These are phyloP conservation scores for Paramacrobiotus metropolitanus DNA, from an alignment of 1,140 invertebrate species.

Conservation along the genomic window DNA sequence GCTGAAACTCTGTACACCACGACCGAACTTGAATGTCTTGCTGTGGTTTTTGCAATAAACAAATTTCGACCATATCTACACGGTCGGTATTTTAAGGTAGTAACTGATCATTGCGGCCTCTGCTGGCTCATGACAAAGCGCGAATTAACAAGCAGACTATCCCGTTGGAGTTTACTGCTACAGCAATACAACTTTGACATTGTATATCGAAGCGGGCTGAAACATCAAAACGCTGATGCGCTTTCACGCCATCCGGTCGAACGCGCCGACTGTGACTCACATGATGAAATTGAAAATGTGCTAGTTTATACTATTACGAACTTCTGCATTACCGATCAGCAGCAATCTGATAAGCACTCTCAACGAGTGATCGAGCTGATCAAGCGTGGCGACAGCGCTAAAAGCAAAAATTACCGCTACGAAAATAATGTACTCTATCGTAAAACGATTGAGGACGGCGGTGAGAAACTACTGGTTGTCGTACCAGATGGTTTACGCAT, in stretches of 20 bases:
- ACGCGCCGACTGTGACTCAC: too few species aligned
- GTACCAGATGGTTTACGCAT: not conserved
- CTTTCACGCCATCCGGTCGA: conserved; percentile 12
- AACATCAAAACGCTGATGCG: conserved; percentile 15
- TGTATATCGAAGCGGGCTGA: conserved; percentile 11
- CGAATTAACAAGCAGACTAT: conserved; percentile 13
- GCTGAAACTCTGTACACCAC: conserved; percentile 12
- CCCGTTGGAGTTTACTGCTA: conserved; percentile 14
- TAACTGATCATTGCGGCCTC: conserved; percentile 14
- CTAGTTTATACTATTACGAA: too few species aligned
- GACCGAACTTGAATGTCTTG: conserved; percentile 14
- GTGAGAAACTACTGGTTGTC: not conserved
- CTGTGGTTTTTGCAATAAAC: conserved; percentile 14
- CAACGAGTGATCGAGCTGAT: too few species aligned
- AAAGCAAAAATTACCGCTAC: too few species aligned
- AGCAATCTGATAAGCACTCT: too few species aligned
- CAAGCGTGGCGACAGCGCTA: too few species aligned
- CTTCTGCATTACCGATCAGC: too few species aligned
- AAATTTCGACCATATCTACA: conserved; percentile 16
- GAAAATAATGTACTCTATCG: not conserved
- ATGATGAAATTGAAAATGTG: too few species aligned
- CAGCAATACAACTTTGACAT: conserved; percentile 14
- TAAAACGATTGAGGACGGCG: not conserved
- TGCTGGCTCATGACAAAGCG: conserved; percentile 7
- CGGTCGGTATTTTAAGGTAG: conserved; percentile 11